Evolutionary conservation across 2,113 vertebrate species (phyloP).

Genomic region (Tricholaema leucomelas): DNA sequence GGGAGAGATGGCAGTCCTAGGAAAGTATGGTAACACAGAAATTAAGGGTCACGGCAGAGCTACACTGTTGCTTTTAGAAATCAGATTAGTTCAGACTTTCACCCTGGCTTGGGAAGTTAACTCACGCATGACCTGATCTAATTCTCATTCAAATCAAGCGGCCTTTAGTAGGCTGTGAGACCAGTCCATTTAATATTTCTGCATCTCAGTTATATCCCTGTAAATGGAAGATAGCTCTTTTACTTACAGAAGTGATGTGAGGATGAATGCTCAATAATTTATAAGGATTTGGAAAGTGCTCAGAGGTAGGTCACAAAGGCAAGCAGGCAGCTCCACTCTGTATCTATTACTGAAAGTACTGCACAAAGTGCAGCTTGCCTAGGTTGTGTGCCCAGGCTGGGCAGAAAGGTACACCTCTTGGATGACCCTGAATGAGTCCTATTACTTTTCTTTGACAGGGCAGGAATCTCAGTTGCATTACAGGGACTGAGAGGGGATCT

Average conservation of each 20-base stretch:
- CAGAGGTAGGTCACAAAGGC: background rate
- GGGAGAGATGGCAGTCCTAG: background rate
- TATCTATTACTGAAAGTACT: background rate
- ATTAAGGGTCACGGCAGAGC: background rate
- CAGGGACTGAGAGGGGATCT: background rate
- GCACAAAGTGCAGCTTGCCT: background rate
- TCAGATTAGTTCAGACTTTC: background rate
- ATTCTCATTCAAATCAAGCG: conserved; percentile 9
- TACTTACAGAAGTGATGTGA: background rate
- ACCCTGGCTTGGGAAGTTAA: background rate
- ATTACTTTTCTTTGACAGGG: background rate
- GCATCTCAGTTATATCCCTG: background rate
- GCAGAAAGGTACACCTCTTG: background rate
- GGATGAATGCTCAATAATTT: conserved; percentile 19
- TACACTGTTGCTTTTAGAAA: background rate
- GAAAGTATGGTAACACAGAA: background rate
- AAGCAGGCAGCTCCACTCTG: background rate
- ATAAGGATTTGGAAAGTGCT: background rate
- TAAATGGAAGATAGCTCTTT: conserved; percentile 9
- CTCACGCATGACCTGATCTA: background rate
- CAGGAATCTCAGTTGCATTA: fast-evolving
- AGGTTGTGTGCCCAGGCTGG: background rate
- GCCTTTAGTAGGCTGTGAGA: background rate
- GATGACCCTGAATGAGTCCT: background rate
- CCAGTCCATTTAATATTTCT: background rate